phyloP scores from a whole-genome alignment of 2,888 invertebrate genomes.

The Synergus umbraculus region DNA sequence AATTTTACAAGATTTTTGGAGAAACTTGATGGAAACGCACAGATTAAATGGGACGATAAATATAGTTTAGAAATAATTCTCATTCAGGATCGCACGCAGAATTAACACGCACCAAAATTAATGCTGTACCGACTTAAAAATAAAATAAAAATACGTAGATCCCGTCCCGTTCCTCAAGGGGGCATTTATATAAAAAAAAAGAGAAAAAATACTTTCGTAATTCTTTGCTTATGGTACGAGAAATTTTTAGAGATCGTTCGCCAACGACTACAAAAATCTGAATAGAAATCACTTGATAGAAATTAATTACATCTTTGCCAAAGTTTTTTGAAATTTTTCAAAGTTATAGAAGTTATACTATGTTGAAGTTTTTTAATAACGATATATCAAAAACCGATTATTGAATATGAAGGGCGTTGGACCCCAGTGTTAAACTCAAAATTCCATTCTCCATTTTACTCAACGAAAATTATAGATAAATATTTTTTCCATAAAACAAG shows the following conservation, averaged over 20 bases:
- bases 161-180: not conserved
- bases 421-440: too few relatives aligned
- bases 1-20: not conserved
- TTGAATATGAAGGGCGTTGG: too few relatives aligned
- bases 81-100: constrained; percentile 63
- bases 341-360: too few relatives aligned
- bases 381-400: too few relatives aligned
- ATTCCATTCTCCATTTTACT: too few relatives aligned
- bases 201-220: not conserved
- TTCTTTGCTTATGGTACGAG: constrained; percentile 3
- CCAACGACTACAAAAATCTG: not conserved
- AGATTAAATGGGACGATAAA: not conserved
- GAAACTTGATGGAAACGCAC: not conserved
- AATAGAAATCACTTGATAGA: not conserved
- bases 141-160: constrained; percentile 29
- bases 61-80: constrained; percentile 1
- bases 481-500: too few relatives aligned
- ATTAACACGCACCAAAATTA: constrained; percentile 64
- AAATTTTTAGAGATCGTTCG: constrained; percentile 1
- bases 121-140: constrained; percentile 58
- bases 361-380: too few relatives aligned
- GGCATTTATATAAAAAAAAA: not conserved
- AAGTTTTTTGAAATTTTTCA: too few relatives aligned
- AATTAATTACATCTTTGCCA: not conserved
- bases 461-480: too few relatives aligned